These are phyloP conservation scores for Chironex yamaguchii DNA, from an alignment of 30 jellyfish, hydroid and myxozoan species.

Conservation along the genomic window DNA sequence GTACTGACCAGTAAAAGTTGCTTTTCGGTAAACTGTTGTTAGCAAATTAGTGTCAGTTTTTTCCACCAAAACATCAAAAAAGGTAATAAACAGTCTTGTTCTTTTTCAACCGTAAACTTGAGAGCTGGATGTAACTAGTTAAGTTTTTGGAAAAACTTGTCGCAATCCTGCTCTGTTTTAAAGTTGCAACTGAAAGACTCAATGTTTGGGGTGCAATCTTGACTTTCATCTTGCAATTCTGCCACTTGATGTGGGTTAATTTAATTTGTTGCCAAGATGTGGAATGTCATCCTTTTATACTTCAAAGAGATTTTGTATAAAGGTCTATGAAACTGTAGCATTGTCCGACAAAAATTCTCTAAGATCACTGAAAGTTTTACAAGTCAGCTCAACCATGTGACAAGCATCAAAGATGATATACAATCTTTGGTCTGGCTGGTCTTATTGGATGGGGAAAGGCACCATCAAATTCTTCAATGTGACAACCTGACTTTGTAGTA, in stretches of 20 bases:
- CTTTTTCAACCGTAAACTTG: too few relatives aligned
- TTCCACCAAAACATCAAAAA: too few relatives aligned
- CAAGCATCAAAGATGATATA: slow-evolving; percentile 39
- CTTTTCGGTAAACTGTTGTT: too few relatives aligned
- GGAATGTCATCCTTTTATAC: slow-evolving; percentile 19
- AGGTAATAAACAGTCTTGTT: too few relatives aligned
- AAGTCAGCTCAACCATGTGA: slow-evolving; percentile 47
- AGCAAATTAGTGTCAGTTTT: too few relatives aligned
- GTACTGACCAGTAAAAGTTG: too few relatives aligned
- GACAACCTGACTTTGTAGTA: slow-evolving; percentile 25
- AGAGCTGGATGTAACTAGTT: too few relatives aligned
- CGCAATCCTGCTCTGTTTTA: too few relatives aligned
- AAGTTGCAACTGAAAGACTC: slow-evolving; percentile 35
- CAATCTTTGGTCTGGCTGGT: not conserved
- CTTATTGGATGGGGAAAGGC: slow-evolving; percentile 23
- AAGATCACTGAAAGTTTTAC: slow-evolving; percentile 34
- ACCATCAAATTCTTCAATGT: slow-evolving; percentile 19
- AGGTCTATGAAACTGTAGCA: slow-evolving; percentile 11
- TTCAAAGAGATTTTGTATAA: not conserved
- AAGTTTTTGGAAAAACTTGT: too few relatives aligned
- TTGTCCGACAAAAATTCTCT: too few relatives aligned
- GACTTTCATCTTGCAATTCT: slow-evolving; percentile 17
- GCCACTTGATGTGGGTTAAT: slow-evolving; percentile 25
- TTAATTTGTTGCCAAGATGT: slow-evolving; percentile 41
- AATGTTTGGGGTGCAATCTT: slow-evolving; percentile 56